Evolutionary conservation across 2,888 invertebrate genomes (phyloP).

Genomic region (Parascotia fuliginaria): DNA sequence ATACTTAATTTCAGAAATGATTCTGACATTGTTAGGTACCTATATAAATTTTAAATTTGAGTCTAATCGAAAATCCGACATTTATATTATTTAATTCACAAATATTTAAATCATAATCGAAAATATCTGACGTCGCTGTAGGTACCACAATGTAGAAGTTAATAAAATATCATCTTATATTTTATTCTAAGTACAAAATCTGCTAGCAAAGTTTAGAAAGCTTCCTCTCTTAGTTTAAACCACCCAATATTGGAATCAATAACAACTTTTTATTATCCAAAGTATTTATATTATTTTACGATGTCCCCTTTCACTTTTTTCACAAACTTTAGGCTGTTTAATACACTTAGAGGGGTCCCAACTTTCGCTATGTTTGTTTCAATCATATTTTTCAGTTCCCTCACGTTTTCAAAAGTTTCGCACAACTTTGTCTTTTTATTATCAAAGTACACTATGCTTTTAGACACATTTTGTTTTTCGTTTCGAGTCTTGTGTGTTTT

Average conservation of each 20-base stretch:
- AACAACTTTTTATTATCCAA: slow-evolving; percentile 82
- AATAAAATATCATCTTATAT: too few relatives aligned
- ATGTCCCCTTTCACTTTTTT: slow-evolving; percentile 75
- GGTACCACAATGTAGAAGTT: too few relatives aligned
- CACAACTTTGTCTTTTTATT: slow-evolving; percentile 56
- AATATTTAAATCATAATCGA: too few relatives aligned
- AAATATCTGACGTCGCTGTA: too few relatives aligned
- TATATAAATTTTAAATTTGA: too few relatives aligned
- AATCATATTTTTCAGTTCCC: slow-evolving; percentile 73
- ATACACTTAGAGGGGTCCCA: slow-evolving; percentile 79
- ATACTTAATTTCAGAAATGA: too few relatives aligned
- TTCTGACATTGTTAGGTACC: too few relatives aligned
- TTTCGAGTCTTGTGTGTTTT: slow-evolving; percentile 27
- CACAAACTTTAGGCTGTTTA: slow-evolving; percentile 73
- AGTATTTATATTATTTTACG: slow-evolving; percentile 83
- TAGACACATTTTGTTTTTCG: slow-evolving; percentile 45
- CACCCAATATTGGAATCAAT: slow-evolving; percentile 56
- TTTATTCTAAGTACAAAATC: too few relatives aligned
- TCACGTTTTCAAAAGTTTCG: slow-evolving; percentile 60
- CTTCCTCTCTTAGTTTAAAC: slow-evolving; percentile 30
- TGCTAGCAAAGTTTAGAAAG: too few relatives aligned
- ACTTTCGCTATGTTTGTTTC: slow-evolving; percentile 72
- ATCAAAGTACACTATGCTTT: slow-evolving; percentile 57
- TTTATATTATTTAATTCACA: too few relatives aligned
- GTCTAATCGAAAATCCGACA: too few relatives aligned